phyloP scores from a whole-genome alignment of 2,797 vertebrate genomes.

The Sebastes itinus region DNA sequence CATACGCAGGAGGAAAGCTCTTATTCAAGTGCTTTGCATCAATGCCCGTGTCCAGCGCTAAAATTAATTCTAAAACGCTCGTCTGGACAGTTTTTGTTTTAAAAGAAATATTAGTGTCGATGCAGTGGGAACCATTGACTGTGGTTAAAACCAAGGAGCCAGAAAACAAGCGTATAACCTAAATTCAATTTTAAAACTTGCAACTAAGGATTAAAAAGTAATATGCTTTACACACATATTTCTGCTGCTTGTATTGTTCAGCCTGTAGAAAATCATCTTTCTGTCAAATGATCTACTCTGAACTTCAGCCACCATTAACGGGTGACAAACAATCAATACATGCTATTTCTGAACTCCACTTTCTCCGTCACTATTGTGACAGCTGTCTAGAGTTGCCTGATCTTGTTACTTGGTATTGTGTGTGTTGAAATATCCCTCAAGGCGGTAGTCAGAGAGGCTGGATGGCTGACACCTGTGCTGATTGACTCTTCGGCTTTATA shows the following conservation, averaged over 20 bases:
- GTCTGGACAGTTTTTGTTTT: too few relatives aligned
- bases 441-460: slow-evolving; percentile 17
- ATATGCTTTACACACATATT: background rate
- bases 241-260: background rate
- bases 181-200: background rate
- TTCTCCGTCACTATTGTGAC: slow-evolving; percentile 14
- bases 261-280: background rate
- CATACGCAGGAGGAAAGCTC: too few relatives aligned
- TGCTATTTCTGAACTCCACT: slow-evolving; percentile 35
- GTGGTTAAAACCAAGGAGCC: background rate
- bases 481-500: background rate
- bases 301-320: slow-evolving; percentile 21
- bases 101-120: too few relatives aligned
- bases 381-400: slow-evolving; percentile 28
- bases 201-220: background rate
- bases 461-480: slow-evolving; percentile 20
- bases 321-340: slow-evolving; percentile 46
- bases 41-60: too few relatives aligned
- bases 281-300: slow-evolving; percentile 16
- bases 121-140: background rate
- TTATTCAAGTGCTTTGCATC: too few relatives aligned
- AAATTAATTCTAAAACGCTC: too few relatives aligned
- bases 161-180: background rate
- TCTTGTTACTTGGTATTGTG: slow-evolving; percentile 15
- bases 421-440: slow-evolving; percentile 1